phyloP scores from a whole-genome alignment of 2,797 vertebrate genomes.

The Lepidocolaptes lacrymiger region DNA sequence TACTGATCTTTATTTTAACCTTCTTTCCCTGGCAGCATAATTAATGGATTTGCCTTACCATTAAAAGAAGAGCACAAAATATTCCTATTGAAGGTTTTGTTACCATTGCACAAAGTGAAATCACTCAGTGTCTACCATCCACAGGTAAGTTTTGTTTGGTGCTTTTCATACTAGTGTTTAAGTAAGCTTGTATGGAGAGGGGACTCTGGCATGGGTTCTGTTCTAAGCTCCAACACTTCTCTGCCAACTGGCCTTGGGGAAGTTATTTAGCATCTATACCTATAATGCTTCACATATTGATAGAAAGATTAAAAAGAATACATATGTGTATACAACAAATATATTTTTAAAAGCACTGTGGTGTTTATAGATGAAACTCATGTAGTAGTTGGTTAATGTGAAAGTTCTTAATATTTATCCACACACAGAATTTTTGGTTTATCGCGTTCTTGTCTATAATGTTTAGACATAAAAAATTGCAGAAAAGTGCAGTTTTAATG shows the following conservation, averaged over 20 bases:
- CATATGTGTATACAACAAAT: background rate
- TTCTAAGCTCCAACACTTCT: background rate
- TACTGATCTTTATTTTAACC: background rate
- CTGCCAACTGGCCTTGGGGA: background rate
- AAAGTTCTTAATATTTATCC: background rate
- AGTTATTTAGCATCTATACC: background rate
- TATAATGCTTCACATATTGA: background rate
- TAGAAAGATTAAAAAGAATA: background rate
- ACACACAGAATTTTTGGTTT: background rate
- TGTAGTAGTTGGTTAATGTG: background rate
- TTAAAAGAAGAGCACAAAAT: constrained; percentile 99
- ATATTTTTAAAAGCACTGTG: background rate
- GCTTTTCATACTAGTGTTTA: background rate
- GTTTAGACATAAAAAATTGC: background rate
- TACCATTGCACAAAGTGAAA: constrained; percentile 99
- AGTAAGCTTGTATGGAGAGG: background rate
- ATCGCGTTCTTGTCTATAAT: background rate
- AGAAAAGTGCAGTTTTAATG: background rate
- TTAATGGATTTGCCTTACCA: constrained; percentile 99
- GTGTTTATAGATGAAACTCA: background rate
- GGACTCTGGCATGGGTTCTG: background rate
- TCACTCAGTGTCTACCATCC: constrained; percentile 99
- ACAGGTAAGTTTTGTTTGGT: constrained; percentile 79
- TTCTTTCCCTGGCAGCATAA: constrained; percentile 84
- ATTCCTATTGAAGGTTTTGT: constrained; percentile 95